phyloP scores from a whole-genome alignment of 2,888 invertebrate genomes.

The Pyrrhia umbra region DNA sequence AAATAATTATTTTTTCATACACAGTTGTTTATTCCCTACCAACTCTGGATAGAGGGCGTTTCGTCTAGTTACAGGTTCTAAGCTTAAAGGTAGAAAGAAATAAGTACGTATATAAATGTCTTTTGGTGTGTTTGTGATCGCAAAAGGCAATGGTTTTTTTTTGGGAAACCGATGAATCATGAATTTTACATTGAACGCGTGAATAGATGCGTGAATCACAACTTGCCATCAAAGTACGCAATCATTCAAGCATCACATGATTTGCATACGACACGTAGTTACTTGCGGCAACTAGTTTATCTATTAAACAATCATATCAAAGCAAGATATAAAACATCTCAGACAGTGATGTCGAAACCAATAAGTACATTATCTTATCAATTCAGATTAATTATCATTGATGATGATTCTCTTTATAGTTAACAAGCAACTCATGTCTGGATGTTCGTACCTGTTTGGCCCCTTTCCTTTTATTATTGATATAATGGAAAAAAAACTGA shows the following conservation, averaged over 20 bases:
- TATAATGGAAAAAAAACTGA: too few species aligned
- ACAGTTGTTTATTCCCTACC: too few species aligned
- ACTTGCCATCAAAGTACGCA: not conserved
- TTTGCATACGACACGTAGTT: conserved; percentile 19
- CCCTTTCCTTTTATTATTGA: too few species aligned
- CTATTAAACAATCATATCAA: conserved; percentile 42
- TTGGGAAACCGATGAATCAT: not conserved
- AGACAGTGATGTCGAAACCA: conserved; percentile 32
- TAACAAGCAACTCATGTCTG: not conserved
- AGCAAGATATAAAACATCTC: conserved; percentile 56
- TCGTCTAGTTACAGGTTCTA: too few species aligned
- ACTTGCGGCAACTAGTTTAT: conserved; percentile 23
- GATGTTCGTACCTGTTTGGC: too few species aligned
- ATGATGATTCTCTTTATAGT: conserved; percentile 22
- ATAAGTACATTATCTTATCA: conserved; percentile 55
- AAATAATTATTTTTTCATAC: too few species aligned
- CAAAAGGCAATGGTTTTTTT: too few species aligned
- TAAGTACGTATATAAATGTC: too few species aligned
- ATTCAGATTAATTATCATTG: conserved; percentile 40
- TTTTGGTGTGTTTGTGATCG: too few species aligned
- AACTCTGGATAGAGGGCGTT: too few species aligned
- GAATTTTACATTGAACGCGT: not conserved
- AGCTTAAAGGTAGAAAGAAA: too few species aligned
- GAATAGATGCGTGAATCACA: not conserved
- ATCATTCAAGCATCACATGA: conserved; percentile 58